phyloP scores from a whole-genome alignment of 2,888 invertebrate genomes.

The Phyllotreta cruciferae region DNA sequence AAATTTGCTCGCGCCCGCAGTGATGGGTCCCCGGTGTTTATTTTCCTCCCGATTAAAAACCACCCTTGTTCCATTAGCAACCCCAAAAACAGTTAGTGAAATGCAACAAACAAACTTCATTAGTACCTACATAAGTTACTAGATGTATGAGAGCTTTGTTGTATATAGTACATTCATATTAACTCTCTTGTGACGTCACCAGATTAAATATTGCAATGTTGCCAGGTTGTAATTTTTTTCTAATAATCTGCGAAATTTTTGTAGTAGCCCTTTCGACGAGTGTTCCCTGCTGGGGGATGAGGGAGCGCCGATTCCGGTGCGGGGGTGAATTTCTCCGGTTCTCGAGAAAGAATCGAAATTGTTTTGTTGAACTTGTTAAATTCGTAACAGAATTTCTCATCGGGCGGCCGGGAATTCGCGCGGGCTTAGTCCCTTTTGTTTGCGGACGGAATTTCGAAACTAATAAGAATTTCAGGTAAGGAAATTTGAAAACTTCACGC shows the following conservation, averaged over 20 bases:
- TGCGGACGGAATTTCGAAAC: conserved; percentile 8
- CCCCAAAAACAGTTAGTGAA: too few relatives aligned
- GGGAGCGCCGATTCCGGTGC: not conserved
- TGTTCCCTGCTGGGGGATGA: not conserved
- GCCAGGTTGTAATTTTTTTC: too few relatives aligned
- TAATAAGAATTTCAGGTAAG: conserved; percentile 19
- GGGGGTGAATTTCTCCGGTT: conserved; percentile 21
- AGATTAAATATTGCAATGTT: too few relatives aligned
- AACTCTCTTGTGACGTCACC: too few relatives aligned
- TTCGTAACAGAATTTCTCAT: conserved; percentile 19
- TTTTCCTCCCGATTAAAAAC: too few relatives aligned
- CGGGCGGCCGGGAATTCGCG: conserved; percentile 1
- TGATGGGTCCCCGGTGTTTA: conserved; percentile 5
- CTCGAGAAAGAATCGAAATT: conserved; percentile 22
- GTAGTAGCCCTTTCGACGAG: not conserved
- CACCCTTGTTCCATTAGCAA: too few relatives aligned
- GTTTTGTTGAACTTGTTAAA: conserved; percentile 29
- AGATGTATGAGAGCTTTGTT: too few relatives aligned
- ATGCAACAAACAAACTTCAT: too few relatives aligned
- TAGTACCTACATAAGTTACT: too few relatives aligned
- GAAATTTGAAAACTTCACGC: not conserved
- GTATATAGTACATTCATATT: too few relatives aligned
- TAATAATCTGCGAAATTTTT: too few relatives aligned
- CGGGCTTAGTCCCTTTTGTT: not conserved
- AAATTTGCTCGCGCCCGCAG: conserved; percentile 35